phyloP scores from a whole-genome alignment of 2,888 invertebrate genomes.

The Apomyelois bistriatella region DNA sequence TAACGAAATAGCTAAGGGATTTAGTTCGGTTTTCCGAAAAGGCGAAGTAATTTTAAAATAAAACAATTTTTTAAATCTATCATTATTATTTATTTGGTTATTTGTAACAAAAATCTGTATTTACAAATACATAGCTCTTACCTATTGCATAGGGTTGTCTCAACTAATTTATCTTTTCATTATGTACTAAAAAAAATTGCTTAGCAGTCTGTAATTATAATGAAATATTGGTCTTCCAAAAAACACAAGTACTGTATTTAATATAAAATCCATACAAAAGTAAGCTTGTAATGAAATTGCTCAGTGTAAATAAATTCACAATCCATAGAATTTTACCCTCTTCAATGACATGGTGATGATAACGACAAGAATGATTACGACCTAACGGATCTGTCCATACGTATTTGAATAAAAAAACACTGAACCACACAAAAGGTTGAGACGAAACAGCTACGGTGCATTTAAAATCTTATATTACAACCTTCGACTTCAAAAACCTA shows the following conservation, averaged over 20 bases:
- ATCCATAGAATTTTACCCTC: not conserved
- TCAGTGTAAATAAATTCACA: conserved; percentile 10
- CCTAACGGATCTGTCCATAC: not conserved
- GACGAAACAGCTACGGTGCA: conserved; percentile 29
- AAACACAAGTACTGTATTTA: not conserved
- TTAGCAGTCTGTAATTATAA: not conserved
- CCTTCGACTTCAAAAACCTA: conserved; percentile 28
- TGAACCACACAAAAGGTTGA: conserved; percentile 15
- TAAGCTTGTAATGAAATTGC: not conserved
- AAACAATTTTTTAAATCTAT: conserved; percentile 34
- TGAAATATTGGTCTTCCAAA: not conserved
- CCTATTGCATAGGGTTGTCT: conserved; percentile 40
- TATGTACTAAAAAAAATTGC: not conserved
- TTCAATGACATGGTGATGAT: not conserved
- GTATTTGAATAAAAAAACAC: not conserved
- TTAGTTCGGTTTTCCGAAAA: too few relatives aligned
- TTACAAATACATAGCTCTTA: conserved; percentile 62
- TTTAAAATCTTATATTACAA: conserved; percentile 36
- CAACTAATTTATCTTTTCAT: conserved; percentile 26
- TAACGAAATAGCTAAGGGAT: too few relatives aligned
- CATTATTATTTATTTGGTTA: conserved; percentile 66
- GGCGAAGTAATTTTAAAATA: conserved; percentile 23
- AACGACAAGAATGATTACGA: not conserved
- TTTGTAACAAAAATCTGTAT: conserved; percentile 61
- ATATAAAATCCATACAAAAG: not conserved